Base-by-base conservation (phyloP, 2,888 invertebrate species). In the Rambutsinella grinnellia region DNA sequence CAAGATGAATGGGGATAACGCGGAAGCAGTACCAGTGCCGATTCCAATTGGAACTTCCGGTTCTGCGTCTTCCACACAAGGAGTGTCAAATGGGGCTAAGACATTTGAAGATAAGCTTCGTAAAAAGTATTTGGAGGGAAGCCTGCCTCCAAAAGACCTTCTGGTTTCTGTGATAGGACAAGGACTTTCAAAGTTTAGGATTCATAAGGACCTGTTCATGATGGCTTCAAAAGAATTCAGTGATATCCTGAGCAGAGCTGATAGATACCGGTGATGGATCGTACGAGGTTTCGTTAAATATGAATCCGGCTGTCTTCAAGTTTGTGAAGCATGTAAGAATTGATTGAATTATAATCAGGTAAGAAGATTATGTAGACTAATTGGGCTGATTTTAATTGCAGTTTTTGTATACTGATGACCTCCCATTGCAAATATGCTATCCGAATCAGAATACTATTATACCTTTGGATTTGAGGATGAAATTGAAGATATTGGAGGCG, bases 191-290 rank as follows among this genome's bases (percentile, higher is more conserved):
- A n/a, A n/a, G 10, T 44, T 44, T 28, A 15, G 13, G 10, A 24
- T 72, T 5, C 66, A 72, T 15, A 51, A 27, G n/a, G 53, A 58
- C 13, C 2, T 72, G 8, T 63, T 72, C 24, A 23, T 53, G 15
- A 10, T 62, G 51, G 51, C 66, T 6, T 72, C 72, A 0, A 51
- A 51, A 1, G 27, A n/a, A 2, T 65, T 72, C 36, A 8, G 28
- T 5, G 3, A 8, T 1, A 17, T 54, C 6, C 24, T 67, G 54
- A 54, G 44, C 13, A 10, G 13, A 13, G 1, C 15, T 5, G 2
- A 8, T 24, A 13, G 3, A 5, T 6, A 24, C n/a, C 6, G 23
- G n/a, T 1, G 23, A 27, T 54, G 56, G 47, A 3, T 10, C 13
- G 27, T 24, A 49, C 21, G 28, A 28, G 5, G 49, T 71, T 3